Conservation (phyloP, 2,888 invertebrate genomes). For the Cataglyphis altisquamis region DNA sequence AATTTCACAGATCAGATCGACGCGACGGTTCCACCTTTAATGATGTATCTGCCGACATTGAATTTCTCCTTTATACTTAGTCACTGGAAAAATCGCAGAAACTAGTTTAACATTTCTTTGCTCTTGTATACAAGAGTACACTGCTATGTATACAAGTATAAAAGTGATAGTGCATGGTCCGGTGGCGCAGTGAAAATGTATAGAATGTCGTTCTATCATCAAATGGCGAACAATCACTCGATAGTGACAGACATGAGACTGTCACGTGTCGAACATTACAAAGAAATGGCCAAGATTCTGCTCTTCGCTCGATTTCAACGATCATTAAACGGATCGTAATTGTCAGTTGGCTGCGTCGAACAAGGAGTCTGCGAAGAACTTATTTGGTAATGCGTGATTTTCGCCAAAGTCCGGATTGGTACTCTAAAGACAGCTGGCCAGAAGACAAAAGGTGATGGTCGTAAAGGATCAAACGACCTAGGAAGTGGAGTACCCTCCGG, state of each 20-base stretch:
- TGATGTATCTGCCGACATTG: constrained; percentile 82
- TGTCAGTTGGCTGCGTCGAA: background rate
- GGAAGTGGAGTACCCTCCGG: constrained; percentile 61
- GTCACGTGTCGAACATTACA: constrained; percentile 10
- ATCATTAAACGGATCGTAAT: background rate
- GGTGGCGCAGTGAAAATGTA: constrained; percentile 64
- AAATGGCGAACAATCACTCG: background rate
- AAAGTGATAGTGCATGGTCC: constrained; percentile 55
- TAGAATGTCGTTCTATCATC: constrained; percentile 61
- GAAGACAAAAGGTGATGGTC: constrained; percentile 10
- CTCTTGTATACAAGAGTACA: constrained; percentile 70
- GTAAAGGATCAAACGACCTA: constrained; percentile 33
- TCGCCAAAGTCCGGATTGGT: constrained; percentile 18
- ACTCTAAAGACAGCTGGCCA: background rate
- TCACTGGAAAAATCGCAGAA: constrained; percentile 82
- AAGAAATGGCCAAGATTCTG: constrained; percentile 8
- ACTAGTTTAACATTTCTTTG: constrained; percentile 85
- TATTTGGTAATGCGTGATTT: constrained; percentile 28
- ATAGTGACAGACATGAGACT: constrained; percentile 18
- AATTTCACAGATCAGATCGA: constrained; percentile 67
- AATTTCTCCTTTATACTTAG: constrained; percentile 85
- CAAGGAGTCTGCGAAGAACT: background rate
- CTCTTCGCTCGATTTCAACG: background rate
- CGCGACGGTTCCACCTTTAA: constrained; percentile 77
- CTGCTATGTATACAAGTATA: constrained; percentile 29